Percentiles rank a stretch among this genome's conserved stretches.
phyloP scores from a whole-genome alignment of 2,797 vertebrate species.

The Paratrypauchen microcephalus region DNA sequence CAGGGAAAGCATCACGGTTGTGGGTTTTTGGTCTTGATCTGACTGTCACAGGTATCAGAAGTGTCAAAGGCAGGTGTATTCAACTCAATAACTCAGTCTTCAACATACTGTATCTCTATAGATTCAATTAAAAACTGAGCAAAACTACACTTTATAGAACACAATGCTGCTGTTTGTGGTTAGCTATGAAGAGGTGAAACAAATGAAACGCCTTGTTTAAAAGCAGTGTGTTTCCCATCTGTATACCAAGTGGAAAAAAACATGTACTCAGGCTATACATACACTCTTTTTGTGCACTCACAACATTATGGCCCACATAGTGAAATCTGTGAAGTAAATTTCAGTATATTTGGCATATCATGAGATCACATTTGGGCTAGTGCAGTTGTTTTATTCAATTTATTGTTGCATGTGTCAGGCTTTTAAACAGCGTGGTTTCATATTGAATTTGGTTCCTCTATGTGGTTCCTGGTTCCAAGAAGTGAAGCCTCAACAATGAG shows the following conservation, averaged over 20 bases:
- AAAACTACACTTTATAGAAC: conserved; percentile 31
- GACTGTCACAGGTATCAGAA: conserved; percentile 55
- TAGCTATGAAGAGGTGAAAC: conserved; percentile 72
- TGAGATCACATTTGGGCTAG: conserved; percentile 25
- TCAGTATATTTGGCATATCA: conserved; percentile 25
- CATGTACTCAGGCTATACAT: not conserved
- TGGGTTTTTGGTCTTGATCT: conserved; percentile 73
- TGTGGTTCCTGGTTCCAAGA: conserved; percentile 80
- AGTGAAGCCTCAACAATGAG: conserved; percentile 72
- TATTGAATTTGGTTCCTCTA: conserved; percentile 83
- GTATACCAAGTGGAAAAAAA: not conserved
- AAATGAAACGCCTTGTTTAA: conserved; percentile 36
- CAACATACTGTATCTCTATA: not conserved
- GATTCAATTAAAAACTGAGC: conserved; percentile 17
- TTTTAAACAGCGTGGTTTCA: conserved; percentile 76
- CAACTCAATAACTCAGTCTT: not conserved
- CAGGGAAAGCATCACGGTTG: conserved; percentile 70
- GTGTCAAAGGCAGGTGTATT: conserved; percentile 33
- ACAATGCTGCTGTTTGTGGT: conserved; percentile 68
- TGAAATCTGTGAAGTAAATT: conserved; percentile 40
- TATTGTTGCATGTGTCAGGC: conserved; percentile 25
- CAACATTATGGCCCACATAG: conserved; percentile 3
- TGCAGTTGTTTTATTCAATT: conserved; percentile 51
- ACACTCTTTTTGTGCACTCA: no score
- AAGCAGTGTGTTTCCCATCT: not conserved